Conservation (phyloP, 2,797 vertebrate species). For the Botia kubotai region DNA sequence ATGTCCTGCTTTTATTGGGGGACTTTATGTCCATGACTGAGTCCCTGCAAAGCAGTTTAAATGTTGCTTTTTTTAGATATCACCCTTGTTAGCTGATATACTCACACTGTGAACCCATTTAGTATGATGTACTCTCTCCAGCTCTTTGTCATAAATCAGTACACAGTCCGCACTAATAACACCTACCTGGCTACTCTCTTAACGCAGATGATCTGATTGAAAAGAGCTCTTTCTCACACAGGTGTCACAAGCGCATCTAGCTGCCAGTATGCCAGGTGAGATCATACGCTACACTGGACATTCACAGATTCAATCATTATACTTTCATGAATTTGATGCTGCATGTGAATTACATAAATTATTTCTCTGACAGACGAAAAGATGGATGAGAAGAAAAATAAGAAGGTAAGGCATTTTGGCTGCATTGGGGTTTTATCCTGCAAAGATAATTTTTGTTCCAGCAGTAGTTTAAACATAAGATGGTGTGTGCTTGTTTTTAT, state of each 20-base stretch:
- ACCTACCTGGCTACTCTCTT: background rate
- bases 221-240: background rate
- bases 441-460: background rate
- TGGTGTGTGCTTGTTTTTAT: background rate
- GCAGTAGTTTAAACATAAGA: background rate
- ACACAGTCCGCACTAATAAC: background rate
- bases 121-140: background rate
- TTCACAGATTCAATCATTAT: background rate
- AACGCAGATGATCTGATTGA: background rate
- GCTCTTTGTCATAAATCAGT: background rate
- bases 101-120: background rate
- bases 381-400: background rate
- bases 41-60: no score
- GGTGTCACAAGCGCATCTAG: background rate
- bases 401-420: background rate
- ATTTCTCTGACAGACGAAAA: background rate
- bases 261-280: background rate
- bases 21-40: no score
- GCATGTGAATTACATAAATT: background rate
- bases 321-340: background rate
- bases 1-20: no score
- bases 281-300: background rate
- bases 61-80: no score
- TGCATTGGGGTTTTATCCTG: no score
- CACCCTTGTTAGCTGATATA: background rate